phyloP scores from a whole-genome alignment of 2,888 invertebrate genomes.

The Chelonus formosanus region DNA sequence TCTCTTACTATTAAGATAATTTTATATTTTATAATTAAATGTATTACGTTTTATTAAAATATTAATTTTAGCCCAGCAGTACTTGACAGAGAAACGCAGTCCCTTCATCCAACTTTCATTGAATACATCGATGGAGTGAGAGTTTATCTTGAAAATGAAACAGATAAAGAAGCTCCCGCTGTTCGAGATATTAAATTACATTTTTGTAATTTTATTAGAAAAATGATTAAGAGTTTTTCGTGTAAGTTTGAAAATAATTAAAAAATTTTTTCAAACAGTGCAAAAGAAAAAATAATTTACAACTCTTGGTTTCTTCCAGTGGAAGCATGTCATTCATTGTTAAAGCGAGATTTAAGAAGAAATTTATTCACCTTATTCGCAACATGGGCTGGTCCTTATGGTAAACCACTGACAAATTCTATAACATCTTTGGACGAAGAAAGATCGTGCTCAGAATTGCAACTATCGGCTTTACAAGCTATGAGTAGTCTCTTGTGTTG shows the following conservation, averaged over 20 bases:
- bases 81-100: constrained; percentile 83
- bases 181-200: constrained; percentile 90
- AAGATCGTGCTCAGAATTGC: constrained; percentile 64
- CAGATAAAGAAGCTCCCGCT: constrained; percentile 89
- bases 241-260: constrained; percentile 69
- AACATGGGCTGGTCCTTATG: constrained; percentile 92
- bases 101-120: constrained; percentile 85
- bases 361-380: constrained; percentile 92
- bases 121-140: constrained; percentile 96
- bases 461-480: constrained; percentile 74
- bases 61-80: constrained; percentile 75
- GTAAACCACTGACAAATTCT: constrained; percentile 70
- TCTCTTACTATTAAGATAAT: constrained; percentile 22
- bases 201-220: constrained; percentile 92
- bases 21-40: no score
- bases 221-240: constrained; percentile 93
- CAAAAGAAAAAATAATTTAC: constrained; percentile 3
- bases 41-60: no score
- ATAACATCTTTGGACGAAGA: constrained; percentile 55
- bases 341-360: constrained; percentile 87
- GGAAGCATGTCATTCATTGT: constrained; percentile 83
- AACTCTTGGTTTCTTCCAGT: constrained; percentile 69
- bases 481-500: constrained; percentile 97
- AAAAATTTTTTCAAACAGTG: neutral
- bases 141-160: constrained; percentile 89